Conservation (phyloP, 2,113 vertebrate genomes). For the Protobothrops flavoviridis region DNA sequence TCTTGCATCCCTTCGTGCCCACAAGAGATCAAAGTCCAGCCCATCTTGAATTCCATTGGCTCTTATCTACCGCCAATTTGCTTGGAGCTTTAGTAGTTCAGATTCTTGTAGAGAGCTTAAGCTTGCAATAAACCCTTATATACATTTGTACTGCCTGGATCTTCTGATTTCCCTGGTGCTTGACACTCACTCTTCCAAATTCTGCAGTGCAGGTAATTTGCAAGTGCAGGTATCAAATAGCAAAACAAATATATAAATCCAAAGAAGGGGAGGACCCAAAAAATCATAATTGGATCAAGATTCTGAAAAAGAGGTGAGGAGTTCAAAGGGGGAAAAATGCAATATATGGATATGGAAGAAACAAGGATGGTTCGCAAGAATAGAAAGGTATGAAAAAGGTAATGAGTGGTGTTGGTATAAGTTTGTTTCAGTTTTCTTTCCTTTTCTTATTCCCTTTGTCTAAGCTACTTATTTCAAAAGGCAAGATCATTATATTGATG, state of each 20-base stretch:
- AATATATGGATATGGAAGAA: not conserved
- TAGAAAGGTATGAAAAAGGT: not conserved
- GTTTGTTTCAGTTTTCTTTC: not conserved
- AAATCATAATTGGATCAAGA: not conserved
- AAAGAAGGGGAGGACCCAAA: not conserved
- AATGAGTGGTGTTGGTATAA: not conserved
- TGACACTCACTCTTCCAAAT: not conserved
- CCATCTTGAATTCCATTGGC: not conserved
- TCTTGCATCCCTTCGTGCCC: not conserved
- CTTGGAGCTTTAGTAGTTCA: not conserved
- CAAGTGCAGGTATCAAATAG: not conserved
- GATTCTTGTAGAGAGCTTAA: not conserved
- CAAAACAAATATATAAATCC: not conserved
- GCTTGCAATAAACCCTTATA: not conserved
- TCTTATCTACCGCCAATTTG: not conserved
- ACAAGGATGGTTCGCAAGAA: not conserved
- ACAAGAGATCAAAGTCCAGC: not conserved
- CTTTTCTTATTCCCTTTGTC: not conserved
- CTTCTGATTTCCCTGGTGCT: not conserved
- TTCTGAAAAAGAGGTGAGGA: not conserved
- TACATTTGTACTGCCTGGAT: not conserved
- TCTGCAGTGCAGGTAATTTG: not conserved
- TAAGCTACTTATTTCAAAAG: not conserved
- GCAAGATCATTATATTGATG: not conserved
- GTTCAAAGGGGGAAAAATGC: not conserved